Conservation (phyloP, 2,888 invertebrate genomes). For the Polia nebulosa region DNA sequence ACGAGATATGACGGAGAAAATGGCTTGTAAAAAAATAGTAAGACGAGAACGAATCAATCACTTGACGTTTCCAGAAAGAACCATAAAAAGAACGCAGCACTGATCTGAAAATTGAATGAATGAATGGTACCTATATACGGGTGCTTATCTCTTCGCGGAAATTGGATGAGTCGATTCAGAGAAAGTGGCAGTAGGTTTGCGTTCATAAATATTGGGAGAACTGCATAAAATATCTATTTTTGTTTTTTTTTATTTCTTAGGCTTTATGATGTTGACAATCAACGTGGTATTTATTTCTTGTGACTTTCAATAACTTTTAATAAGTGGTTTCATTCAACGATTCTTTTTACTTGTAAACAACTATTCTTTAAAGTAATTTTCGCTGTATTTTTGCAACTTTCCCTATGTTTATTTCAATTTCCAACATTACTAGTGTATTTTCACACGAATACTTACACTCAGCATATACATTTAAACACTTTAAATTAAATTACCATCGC, state of each 20-base stretch:
- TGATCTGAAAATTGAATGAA: conserved; percentile 38
- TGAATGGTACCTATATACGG: conserved; percentile 14
- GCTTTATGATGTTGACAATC: neutral
- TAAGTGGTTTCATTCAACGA: neutral
- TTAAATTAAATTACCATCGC: no score
- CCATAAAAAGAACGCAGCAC: conserved; percentile 6
- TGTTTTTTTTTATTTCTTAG: neutral
- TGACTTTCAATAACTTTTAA: neutral
- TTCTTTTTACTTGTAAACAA: neutral
- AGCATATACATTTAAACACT: no score
- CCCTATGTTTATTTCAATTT: no score
- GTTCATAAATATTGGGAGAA: conserved; percentile 19
- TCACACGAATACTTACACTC: no score
- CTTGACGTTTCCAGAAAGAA: conserved; percentile 8
- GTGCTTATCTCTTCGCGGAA: conserved; percentile 41
- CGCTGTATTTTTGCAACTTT: neutral
- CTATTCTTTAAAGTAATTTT: neutral
- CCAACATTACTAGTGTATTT: no score
- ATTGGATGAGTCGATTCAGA: conserved; percentile 36
- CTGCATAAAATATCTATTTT: conserved; percentile 15
- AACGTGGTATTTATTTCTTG: neutral
- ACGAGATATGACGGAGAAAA: neutral
- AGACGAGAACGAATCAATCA: conserved; percentile 14
- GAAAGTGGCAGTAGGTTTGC: conserved; percentile 7
- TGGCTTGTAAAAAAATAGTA: neutral